Evolutionary conservation across 2,113 vertebrate species (phyloP).

Genomic region (Sceloporus tristichus): DNA sequence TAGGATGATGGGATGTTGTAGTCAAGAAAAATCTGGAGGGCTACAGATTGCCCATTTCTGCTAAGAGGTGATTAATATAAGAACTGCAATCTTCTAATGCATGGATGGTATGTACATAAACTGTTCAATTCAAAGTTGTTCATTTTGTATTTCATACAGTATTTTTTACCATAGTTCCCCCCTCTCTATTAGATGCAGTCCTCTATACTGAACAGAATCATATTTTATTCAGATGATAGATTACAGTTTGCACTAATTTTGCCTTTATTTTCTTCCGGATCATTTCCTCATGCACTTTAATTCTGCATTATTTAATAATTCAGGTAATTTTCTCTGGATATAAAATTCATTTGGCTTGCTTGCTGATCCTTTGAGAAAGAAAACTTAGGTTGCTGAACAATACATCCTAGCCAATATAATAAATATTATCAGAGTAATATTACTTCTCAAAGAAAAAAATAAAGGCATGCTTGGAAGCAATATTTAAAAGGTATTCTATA

Average conservation of each 20-base stretch:
- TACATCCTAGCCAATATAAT: neutral
- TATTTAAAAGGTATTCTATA: neutral
- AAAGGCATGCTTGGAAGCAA: neutral
- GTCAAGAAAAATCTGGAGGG: neutral
- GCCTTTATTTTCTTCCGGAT: conserved; percentile 5
- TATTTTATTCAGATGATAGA: conserved; percentile 15
- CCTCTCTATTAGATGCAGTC: neutral
- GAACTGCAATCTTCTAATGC: too few species aligned
- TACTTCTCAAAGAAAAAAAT: neutral
- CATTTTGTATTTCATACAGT: neutral
- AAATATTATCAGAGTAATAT: conserved; percentile 2
- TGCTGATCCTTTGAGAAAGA: conserved; percentile 9
- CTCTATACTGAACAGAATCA: conserved; percentile 4
- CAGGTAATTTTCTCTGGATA: conserved; percentile 7
- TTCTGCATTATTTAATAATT: conserved; percentile 2
- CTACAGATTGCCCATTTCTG: too few species aligned
- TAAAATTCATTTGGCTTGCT: neutral
- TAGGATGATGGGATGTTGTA: neutral
- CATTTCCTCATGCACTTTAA: neutral
- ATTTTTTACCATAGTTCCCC: neutral
- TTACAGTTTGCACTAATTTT: neutral
- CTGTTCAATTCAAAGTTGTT: neutral
- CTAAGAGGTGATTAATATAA: too few species aligned
- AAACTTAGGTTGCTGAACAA: neutral
- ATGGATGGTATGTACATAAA: too few species aligned